Percentiles rank a stretch among this genome's conserved stretches.
These are phyloP conservation scores for Leptodactylus fallax DNA, from an alignment of 2,797 vertebrate species.

Conservation along the genomic window DNA sequence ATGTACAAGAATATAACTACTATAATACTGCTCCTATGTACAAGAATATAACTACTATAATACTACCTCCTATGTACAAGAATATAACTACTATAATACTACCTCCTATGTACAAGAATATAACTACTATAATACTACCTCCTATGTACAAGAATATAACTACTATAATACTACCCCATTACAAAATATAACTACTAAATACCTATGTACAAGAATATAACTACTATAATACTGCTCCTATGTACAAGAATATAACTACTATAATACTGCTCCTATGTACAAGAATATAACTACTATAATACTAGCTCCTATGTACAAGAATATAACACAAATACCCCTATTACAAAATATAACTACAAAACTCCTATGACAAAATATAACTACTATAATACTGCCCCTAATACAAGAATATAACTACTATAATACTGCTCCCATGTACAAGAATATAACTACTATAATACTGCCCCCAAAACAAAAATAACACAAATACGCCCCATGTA, in stretches of 20 bases:
- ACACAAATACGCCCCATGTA: background rate
- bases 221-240: background rate
- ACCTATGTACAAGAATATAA: constrained; percentile 20
- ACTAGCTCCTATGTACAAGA: background rate
- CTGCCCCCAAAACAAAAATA: background rate
- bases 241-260: background rate
- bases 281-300: constrained; percentile 20
- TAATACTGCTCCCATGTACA: background rate
- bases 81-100: constrained; percentile 22
- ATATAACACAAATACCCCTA: background rate
- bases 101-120: constrained; percentile 11
- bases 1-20: constrained; percentile 21
- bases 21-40: constrained; percentile 12
- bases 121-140: constrained; percentile 8
- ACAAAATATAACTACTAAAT: too few species aligned
- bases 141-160: constrained; percentile 18
- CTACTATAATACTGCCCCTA: background rate
- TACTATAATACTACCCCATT: background rate
- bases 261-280: background rate
- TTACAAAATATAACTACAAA: background rate
- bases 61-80: constrained; percentile 12
- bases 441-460: constrained; percentile 20
- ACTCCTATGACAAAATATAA: constrained; percentile 13
- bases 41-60: constrained; percentile 24
- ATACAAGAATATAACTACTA: constrained; percentile 13